Evolutionary conservation across 2,888 invertebrate genomes (phyloP), one percentile per base, ranked within the genome.

Genomic region (Ischnura elegans): DNA sequence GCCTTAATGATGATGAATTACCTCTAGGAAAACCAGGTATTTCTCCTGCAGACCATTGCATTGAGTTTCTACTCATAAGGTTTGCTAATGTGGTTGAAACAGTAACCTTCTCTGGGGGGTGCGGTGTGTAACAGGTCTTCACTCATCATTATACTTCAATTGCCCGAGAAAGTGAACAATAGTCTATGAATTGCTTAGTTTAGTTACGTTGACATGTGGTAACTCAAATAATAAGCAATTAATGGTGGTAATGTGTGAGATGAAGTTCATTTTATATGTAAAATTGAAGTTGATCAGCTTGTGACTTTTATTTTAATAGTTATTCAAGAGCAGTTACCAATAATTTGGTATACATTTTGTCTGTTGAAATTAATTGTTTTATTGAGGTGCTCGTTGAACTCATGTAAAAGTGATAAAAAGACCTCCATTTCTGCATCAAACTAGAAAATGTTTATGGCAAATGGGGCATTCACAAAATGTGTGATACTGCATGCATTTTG

Each of bases 181-280:
- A 61, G 61, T 76, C 16, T 5, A 90, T 55, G 43, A 90, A 55
- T 61, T 90, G 90, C 90, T 90, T 90, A 55, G 61, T 90, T 90
- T 55, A 61, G 90, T 61, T 90, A 90, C 90, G n/a, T 6, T 61
- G 42, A 90, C 43, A 43, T 66, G 42, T 61, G 55, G 90, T 90
- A 90, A 61, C 90, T 61, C 42, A 90, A 66, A 66, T 61, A 25
- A 61, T n/a, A 90, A 90, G 90, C 90, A 43, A 61, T 90, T 61
- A 61, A 61, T 61, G 45, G 8, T 25, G 47, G 43, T 90, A 42
- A 55, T 25, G 61, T n/a, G 45, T 42, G 42, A 90, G 29, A 61
- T 66, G 13, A 90, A 55, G 42, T 90, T 43, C 43, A 61, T 61
- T 13, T 16, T 16, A 36, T 36, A 36, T 16, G 8, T 43, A n/a